Percentiles rank a stretch among this genome's conserved stretches.
phyloP scores from a whole-genome alignment of 2,113 vertebrate genomes.

The Cyprinodon tularosa region DNA sequence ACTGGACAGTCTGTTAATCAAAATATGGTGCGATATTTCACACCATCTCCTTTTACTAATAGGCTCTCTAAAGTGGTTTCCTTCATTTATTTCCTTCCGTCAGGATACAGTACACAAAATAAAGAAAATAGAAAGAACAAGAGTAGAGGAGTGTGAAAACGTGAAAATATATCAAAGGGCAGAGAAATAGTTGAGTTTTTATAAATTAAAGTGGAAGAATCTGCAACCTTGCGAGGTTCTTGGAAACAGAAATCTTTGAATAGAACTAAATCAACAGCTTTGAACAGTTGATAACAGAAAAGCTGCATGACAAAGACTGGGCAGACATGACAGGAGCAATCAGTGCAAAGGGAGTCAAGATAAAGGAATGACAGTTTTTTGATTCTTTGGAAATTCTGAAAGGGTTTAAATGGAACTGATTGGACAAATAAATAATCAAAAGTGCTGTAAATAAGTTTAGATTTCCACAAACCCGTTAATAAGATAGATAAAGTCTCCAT shows the following conservation, averaged over 20 bases:
- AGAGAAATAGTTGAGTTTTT: background rate
- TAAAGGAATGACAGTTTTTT: constrained; percentile 1
- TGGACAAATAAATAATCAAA: background rate
- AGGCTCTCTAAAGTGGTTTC: constrained; percentile 11
- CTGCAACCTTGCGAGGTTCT: background rate
- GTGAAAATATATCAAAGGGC: background rate
- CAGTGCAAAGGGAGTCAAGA: background rate
- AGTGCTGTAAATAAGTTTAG: background rate
- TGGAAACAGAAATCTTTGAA: constrained; percentile 12
- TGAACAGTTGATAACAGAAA: background rate
- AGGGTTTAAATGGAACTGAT: background rate
- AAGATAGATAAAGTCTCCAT: background rate
- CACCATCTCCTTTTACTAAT: constrained; percentile 18
- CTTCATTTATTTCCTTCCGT: constrained; percentile 22
- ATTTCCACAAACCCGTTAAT: background rate
- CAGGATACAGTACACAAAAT: constrained; percentile 37
- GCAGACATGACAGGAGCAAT: constrained; percentile 12
- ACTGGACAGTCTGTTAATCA: constrained; percentile 29
- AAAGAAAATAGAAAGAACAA: constrained; percentile 20
- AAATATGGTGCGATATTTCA: constrained; percentile 34
- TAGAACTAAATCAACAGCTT: background rate
- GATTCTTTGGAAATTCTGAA: background rate
- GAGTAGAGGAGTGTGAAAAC: constrained; percentile 1
- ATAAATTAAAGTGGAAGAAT: background rate
- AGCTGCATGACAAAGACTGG: constrained; percentile 2